Percentiles rank a stretch among this genome's conserved stretches.
phyloP scores from a whole-genome alignment of 2,113 vertebrate species.

The Lepus americanus region DNA sequence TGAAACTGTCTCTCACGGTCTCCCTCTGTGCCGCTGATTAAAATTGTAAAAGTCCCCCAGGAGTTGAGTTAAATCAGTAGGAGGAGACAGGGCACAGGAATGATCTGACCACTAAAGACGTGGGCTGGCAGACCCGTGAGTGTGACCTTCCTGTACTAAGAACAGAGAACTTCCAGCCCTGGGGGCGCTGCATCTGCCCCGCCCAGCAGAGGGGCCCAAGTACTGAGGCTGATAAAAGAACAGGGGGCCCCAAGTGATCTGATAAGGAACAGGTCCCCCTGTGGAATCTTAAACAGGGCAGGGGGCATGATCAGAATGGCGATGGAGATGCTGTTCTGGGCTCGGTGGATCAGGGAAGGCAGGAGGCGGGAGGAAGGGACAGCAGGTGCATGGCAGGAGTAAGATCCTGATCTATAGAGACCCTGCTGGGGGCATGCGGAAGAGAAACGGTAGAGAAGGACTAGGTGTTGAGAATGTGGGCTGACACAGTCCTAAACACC shows the following conservation, averaged over 20 bases:
- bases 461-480: too few species aligned
- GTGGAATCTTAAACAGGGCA: not conserved
- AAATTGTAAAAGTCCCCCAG: slow-evolving; percentile 43
- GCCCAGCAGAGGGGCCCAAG: not conserved
- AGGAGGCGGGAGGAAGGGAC: not conserved
- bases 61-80: slow-evolving; percentile 38
- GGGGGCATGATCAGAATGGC: not conserved
- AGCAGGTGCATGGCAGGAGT: too few species aligned
- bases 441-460: not conserved
- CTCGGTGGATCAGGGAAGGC: not conserved
- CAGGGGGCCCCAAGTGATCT: not conserved
- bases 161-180: not conserved
- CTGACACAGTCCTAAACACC: not conserved
- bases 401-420: not conserved
- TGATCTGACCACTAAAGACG: not conserved
- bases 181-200: not conserved
- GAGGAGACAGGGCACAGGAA: slow-evolving; percentile 31
- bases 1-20: not conserved
- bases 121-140: fast-evolving
- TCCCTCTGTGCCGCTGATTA: slow-evolving; percentile 52
- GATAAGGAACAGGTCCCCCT: not conserved
- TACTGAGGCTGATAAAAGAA: not conserved
- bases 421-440: not conserved
- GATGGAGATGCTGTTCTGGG: fast-evolving
- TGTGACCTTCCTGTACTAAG: not conserved